phyloP scores from a whole-genome alignment of 2,888 invertebrate species.

The Anoncus sp. region DNA sequence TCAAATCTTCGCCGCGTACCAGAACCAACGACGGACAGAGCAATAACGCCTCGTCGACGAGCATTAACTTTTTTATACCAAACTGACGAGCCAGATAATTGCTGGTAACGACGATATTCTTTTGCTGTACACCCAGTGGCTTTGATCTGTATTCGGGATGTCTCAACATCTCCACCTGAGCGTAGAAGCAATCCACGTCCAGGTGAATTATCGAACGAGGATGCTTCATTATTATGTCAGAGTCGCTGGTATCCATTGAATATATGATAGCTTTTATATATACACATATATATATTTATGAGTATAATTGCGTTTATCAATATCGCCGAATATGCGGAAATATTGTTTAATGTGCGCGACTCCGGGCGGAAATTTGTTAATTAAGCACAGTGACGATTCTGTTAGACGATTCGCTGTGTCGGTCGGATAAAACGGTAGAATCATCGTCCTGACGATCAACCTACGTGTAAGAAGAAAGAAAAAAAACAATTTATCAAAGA shows the following conservation, averaged over 20 bases:
- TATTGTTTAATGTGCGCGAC: too few relatives aligned
- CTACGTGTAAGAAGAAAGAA: constrained; percentile 5
- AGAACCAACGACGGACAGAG: constrained; percentile 90
- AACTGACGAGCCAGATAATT: constrained; percentile 92
- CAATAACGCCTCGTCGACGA: constrained; percentile 89
- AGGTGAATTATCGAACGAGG: constrained; percentile 90
- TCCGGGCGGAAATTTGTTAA: not conserved
- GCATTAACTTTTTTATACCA: constrained; percentile 92
- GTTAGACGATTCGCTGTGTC: not conserved
- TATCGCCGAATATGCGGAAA: too few relatives aligned
- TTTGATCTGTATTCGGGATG: constrained; percentile 88
- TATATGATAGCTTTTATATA: not conserved
- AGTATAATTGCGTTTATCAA: too few relatives aligned
- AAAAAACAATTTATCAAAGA: too few relatives aligned
- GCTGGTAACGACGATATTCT: constrained; percentile 92
- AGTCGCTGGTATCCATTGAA: constrained; percentile 78
- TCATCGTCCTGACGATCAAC: not conserved
- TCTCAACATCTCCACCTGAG: constrained; percentile 92
- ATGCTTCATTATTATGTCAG: constrained; percentile 83
- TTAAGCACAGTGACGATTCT: not conserved
- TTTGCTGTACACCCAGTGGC: constrained; percentile 93
- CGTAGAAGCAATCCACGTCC: constrained; percentile 94
- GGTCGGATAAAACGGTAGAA: not conserved
- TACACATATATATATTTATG: too few relatives aligned
- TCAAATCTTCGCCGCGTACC: constrained; percentile 93